These are phyloP conservation scores for Sesamia nonagrioides DNA, from an alignment of 1,140 invertebrate genomes.

Conservation along the genomic window DNA sequence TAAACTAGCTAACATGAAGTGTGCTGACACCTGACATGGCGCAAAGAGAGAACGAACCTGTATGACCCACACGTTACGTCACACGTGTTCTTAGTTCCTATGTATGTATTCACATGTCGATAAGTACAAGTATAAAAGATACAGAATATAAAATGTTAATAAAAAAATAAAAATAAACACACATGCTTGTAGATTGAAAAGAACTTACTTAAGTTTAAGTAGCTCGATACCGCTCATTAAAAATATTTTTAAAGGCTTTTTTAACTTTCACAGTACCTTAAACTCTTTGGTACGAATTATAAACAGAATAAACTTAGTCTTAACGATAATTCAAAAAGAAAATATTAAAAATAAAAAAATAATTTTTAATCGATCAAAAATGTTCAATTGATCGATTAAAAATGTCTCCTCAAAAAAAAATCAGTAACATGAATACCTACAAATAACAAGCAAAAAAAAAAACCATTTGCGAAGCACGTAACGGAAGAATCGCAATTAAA, in stretches of 20 bases:
- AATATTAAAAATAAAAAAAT: background rate
- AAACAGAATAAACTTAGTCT: no score
- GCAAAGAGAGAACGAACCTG: constrained; percentile 9
- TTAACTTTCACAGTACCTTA: no score
- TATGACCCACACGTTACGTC: background rate
- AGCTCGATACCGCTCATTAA: no score
- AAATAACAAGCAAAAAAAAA: constrained; percentile 20
- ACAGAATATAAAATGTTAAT: background rate
- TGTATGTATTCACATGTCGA: background rate
- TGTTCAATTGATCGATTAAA: background rate
- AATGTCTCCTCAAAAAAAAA: background rate
- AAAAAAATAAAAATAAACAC: background rate
- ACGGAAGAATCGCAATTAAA: constrained; percentile 24
- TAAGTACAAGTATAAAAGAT: background rate
- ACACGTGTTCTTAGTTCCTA: background rate
- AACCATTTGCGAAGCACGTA: background rate
- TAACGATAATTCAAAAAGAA: no score
- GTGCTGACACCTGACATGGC: constrained; percentile 21
- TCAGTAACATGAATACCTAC: constrained; percentile 13
- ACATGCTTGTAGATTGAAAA: no score
- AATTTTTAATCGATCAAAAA: background rate
- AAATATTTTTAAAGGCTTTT: no score
- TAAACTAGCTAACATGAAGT: constrained; percentile 17
- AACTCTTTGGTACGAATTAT: no score
- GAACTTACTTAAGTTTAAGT: no score